Evolutionary conservation across 2,113 vertebrate species (phyloP), one percentile per base, ranked within the genome.

Genomic region (Fregata magnificens): DNA sequence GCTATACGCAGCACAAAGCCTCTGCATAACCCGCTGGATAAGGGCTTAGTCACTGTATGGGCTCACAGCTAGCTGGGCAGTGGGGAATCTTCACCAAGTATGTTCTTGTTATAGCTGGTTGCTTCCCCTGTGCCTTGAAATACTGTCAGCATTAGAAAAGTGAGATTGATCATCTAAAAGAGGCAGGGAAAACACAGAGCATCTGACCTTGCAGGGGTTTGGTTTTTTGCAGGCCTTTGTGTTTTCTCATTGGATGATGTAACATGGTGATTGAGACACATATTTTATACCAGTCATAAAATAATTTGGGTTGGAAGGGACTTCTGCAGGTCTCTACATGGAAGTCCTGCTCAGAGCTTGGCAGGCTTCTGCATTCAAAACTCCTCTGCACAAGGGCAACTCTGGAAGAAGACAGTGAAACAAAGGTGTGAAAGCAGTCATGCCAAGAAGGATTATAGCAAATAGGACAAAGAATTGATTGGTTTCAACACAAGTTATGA

Each of bases 281-380:
- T 38, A 22, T 62, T 91, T 73, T 40, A 50, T 17, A 14, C 7
- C 16, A n/a, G 6, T 13, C 5, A 29, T 42, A 40, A 77, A 84
- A 76, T 49, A 88, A 61, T 70, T 77, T 31, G 17, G 16, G 16
- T 29, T 40, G 21, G 13, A 80, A 72, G 21, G 38, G n/a, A 16
- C 42, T 70, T 77, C 11, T 56, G 32, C 8, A 44, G 26, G 12
- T 50, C 38, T 85, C n/a, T 11, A 5, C 0, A 0, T 3, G 16
- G 49, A 29, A 29, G 62, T 76, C 12, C 40, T 83, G 36, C 53
- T 65, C 13, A 6, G 44, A 76, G 32, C 29, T 73, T 53, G 45
- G 18, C 24, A 29, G 28, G 20, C 6, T 72, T 69, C 45, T 24
- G 13, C 14, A 28, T 40, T 44, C 31, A 61, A 82, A 80, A 31